Evolutionary conservation across 1,140 invertebrate genomes (phyloP), one percentile per base, ranked within the genome.

Genomic region (Tetramorium simillimum): DNA sequence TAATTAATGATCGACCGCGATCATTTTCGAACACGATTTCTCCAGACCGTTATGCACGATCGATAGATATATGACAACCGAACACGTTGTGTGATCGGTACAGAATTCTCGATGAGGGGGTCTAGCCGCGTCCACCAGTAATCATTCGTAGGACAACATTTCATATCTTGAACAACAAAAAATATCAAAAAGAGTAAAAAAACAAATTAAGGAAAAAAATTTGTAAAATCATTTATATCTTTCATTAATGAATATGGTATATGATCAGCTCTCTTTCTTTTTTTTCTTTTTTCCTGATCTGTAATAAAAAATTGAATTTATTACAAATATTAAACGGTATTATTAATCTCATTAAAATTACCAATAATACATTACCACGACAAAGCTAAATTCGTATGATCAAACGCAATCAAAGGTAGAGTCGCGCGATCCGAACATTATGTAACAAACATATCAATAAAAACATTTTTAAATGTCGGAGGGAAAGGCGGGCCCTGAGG

Each of bases 1-100:
- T 87, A 91, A 91, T 91, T 91, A 91, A 91, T 90, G 89, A 89
- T 85, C 85, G 21, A 65, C 51, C 62, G 62, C 62, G 84, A 85
- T 77, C 78, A 72, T 73, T 88, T 87, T 73, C 43, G 62, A 90
- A 80, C 46, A 69, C 85, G 37, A 72, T 69, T 82, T 67, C 73
- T 62, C 58, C 46, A 18, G 69, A 88, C 33, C 40, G 46, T 80
- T 69, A 70, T 24, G 24, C 28, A 10, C 40, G 56, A 88, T 87
- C 24, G 87, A 90, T 70, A 62, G 69, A 85, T 53, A 33, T 33
- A 73, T 51, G 70, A 70, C 76, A 80, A 90, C 67, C 81, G 86
- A 88, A 88, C 86, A 81, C 72, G 77, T 40, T 33, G 70, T 69
- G 77, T 77, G 89, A 91, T 84, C 84, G 86, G 86, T 90, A 91